Evolutionary conservation across 2,797 vertebrate genomes (phyloP).

Genomic region (Benthosema pterotum): DNA sequence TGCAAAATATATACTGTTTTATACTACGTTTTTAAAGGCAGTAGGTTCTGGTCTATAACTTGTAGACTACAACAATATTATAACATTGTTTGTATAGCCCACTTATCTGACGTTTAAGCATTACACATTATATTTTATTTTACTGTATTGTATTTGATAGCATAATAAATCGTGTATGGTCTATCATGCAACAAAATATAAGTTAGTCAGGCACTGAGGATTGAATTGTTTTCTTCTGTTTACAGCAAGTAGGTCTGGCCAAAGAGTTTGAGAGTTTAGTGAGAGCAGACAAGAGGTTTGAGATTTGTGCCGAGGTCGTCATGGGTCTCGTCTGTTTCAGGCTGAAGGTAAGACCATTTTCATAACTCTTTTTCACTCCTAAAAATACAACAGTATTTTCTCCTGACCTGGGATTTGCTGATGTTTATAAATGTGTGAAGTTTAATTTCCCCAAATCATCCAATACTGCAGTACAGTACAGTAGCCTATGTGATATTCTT

Average conservation of each 20-base stretch:
- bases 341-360: conserved; percentile 85
- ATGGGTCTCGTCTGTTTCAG: conserved; percentile 96
- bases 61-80: no score
- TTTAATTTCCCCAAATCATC: no score
- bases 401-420: no score
- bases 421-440: no score
- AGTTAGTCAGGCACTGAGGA: not conserved
- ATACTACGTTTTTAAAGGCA: no score
- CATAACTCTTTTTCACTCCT: not conserved
- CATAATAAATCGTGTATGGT: conserved; percentile 1
- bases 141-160: no score
- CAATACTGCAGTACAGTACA: no score
- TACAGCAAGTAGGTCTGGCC: conserved; percentile 88
- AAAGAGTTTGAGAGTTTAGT: conserved; percentile 90
- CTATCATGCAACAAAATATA: not conserved
- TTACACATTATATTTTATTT: no score
- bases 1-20: no score
- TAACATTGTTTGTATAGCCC: not conserved
- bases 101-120: no score
- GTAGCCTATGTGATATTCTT: conserved; percentile 1
- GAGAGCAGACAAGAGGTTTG: conserved; percentile 88
- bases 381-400: no score
- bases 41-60: no score
- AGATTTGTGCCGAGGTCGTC: conserved; percentile 89
- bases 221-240: conserved; percentile 14